These are phyloP conservation scores for Amphibalanus amphitrite DNA, from an alignment of 1,140 invertebrate genomes.

Conservation along the genomic window DNA sequence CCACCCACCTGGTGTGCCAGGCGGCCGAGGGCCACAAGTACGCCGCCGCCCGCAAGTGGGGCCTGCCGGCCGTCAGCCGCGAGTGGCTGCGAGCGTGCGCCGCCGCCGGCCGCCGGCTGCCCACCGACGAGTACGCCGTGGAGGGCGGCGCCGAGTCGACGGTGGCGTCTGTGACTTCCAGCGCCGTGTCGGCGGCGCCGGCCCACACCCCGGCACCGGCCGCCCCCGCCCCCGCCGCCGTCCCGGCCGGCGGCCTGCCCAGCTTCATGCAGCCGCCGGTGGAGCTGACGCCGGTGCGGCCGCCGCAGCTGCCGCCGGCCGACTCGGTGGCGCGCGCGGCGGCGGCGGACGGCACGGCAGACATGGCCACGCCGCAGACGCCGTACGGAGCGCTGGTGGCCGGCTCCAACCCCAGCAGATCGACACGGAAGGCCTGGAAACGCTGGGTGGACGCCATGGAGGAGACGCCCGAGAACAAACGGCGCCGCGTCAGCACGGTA, in stretches of 20 bases:
- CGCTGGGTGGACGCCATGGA: too few relatives aligned
- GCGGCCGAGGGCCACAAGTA: slow-evolving; percentile 58
- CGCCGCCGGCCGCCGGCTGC: slow-evolving; percentile 29
- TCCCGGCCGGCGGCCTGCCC: slow-evolving; percentile 4
- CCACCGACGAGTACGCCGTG: slow-evolving; percentile 40
- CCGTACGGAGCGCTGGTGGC: slow-evolving; percentile 9
- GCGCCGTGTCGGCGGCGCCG: not conserved
- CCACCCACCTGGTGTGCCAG: slow-evolving; percentile 60
- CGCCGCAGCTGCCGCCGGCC: not conserved
- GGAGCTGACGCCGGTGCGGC: slow-evolving; percentile 1
- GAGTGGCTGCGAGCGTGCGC: slow-evolving; percentile 60
- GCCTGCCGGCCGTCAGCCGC: slow-evolving; percentile 49
- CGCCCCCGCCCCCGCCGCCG: not conserved
- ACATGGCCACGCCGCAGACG: slow-evolving; percentile 16
- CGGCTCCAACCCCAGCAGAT: too few relatives aligned
- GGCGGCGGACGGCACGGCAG: not conserved
- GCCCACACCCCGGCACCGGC: not conserved
- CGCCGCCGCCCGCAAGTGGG: slow-evolving; percentile 63
- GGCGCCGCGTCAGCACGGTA: too few relatives aligned
- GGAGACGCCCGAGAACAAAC: too few relatives aligned
- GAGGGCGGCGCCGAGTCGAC: slow-evolving; percentile 24
- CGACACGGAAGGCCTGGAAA: too few relatives aligned
- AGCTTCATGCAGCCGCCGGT: slow-evolving; percentile 1
- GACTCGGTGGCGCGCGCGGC: not conserved
- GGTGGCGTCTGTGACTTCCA: not conserved